Evolutionary conservation across 2,888 invertebrate genomes (phyloP).

Genomic region (Ophion costatus): DNA sequence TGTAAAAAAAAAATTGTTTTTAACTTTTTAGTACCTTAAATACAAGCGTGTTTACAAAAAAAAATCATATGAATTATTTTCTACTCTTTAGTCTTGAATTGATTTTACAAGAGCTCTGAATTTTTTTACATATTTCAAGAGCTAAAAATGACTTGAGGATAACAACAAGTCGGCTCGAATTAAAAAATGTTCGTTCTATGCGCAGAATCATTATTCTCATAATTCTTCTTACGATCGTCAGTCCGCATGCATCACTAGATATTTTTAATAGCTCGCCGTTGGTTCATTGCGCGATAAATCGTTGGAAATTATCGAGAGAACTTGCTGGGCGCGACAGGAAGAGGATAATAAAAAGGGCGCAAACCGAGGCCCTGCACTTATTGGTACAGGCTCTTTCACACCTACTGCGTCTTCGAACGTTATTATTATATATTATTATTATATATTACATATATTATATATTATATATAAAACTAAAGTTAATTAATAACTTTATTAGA

Average conservation of each 20-base stretch:
- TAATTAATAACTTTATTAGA: too few species aligned
- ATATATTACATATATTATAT: too few species aligned
- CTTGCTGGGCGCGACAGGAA: constrained; percentile 66
- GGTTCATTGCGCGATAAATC: constrained; percentile 68
- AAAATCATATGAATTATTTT: too few species aligned
- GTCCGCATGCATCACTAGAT: constrained; percentile 29
- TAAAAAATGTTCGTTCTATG: neutral
- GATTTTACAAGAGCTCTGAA: too few species aligned
- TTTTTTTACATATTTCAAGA: too few species aligned
- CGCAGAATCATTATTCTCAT: constrained; percentile 14
- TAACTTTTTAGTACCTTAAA: too few species aligned
- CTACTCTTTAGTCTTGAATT: too few species aligned
- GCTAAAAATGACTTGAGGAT: neutral
- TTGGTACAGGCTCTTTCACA: neutral
- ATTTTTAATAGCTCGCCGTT: constrained; percentile 62
- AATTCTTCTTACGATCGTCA: constrained; percentile 25
- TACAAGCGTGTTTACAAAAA: too few species aligned
- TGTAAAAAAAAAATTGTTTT: too few species aligned
- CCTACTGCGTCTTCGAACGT: constrained; percentile 6
- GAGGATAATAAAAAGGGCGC: constrained; percentile 55
- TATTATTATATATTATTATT: too few species aligned
- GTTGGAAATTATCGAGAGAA: constrained; percentile 72
- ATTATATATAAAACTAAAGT: too few species aligned
- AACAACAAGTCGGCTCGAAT: neutral
- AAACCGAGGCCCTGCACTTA: constrained; percentile 17